A percentile compares a stretch with the other conserved stretches of the same genome.
Conservation (phyloP, 1,140 invertebrate genomes). For the Ganaspis sp. region DNA sequence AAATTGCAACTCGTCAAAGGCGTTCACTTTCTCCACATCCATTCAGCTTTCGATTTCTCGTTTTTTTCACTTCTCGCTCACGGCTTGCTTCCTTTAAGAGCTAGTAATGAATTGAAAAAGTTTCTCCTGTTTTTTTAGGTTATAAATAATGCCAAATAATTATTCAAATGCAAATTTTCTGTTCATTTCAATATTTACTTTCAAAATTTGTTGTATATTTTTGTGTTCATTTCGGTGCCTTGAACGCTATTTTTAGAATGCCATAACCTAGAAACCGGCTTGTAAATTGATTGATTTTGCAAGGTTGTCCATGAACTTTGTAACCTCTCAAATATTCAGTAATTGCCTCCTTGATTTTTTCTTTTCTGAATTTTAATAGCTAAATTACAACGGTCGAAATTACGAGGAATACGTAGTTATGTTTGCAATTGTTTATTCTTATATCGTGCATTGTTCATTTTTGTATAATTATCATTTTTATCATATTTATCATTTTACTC, state of each 20-base stretch:
- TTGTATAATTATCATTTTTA: too few relatives aligned
- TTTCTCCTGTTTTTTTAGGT: background rate
- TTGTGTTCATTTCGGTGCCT: background rate
- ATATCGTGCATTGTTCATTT: background rate
- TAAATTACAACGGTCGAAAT: background rate
- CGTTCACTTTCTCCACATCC: slow-evolving; percentile 19
- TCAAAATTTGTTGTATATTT: background rate
- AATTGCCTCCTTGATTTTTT: background rate
- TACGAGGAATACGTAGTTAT: too few relatives aligned
- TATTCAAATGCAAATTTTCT: too few relatives aligned
- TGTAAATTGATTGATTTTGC: background rate
- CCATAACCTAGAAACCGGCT: background rate
- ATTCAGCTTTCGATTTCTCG: slow-evolving; percentile 26
- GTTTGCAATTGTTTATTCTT: background rate
- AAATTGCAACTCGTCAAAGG: slow-evolving; percentile 36
- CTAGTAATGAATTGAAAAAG: background rate
- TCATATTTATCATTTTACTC: too few relatives aligned
- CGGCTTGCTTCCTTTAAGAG: slow-evolving; percentile 1
- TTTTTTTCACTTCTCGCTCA: background rate
- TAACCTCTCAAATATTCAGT: background rate
- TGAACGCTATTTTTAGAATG: background rate
- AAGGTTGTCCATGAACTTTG: slow-evolving; percentile 1
- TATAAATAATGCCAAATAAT: too few relatives aligned
- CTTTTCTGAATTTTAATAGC: background rate
- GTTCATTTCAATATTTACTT: background rate